Base-by-base conservation (phyloP, 2,888 invertebrate genomes). In the Cyaniris semiargus region DNA sequence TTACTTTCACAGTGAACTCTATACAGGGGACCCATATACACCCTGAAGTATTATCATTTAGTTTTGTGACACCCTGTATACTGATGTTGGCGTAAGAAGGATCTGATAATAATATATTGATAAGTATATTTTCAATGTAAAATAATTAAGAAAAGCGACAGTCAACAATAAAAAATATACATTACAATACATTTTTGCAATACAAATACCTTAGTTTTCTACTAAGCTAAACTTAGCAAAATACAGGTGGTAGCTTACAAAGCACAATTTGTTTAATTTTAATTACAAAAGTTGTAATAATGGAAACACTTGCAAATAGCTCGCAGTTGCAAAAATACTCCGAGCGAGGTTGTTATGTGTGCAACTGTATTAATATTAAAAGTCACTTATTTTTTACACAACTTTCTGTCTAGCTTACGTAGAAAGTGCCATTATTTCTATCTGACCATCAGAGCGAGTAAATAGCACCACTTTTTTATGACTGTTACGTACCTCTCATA, bases 401-500 rank as follows among this genome's bases (percentile, higher is more conserved):
- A 74, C 74, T 27, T 74, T 74, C 74, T 27, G 74, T 74, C 74
- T 74, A 48, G 48, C 74, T 74, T 74, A 53, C 27, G 18, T 74
- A 74, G 74, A 74, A 74, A 74, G 74, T 48, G 53, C 53, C 72
- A 72, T 48, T 74, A 74, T 53, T 44, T 44, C 18, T 53, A 74
- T 74, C 74, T 74, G 74, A 27, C 44, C 74, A 74, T 21, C 74
- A 74, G 74, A 74, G 74, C 74, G 74, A 48, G 74, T 53, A 74
- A 74, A 74, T 74, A 74, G 74, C 74, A 74, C 74, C 74, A 72
- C 21, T 48, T 74, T 74, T 48, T 74, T 53, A 53, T 27, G 66
- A 66, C 38, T 71, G 18, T 71, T 38, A n/a, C n/a, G 71, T 38
- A 71, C 71, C 21, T 21, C n/a, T 21, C 38, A 34, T n/a, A n/a